These are phyloP conservation scores for Teleiodes luculella DNA, from an alignment of 2,888 invertebrate species.

Conservation along the genomic window DNA sequence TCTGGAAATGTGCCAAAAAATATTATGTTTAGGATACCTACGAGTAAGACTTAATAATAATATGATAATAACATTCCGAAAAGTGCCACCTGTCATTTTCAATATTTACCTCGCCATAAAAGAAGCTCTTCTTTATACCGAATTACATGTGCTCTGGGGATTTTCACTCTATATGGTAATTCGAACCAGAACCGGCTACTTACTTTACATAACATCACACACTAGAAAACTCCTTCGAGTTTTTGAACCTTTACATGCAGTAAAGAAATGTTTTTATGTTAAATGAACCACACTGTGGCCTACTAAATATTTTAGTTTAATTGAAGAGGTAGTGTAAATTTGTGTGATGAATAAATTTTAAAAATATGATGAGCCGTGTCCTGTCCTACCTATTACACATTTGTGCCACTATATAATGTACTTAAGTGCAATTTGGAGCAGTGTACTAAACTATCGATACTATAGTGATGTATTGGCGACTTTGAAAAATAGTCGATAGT, in stretches of 20 bases:
- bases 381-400: too few species aligned
- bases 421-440: too few species aligned
- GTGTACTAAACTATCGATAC: too few species aligned
- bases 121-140: conserved; percentile 12
- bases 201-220: neutral
- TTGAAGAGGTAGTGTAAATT: neutral
- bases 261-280: neutral
- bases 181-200: neutral
- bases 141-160: conserved; percentile 2
- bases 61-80: too few species aligned
- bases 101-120: conserved; percentile 5
- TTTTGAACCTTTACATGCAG: neutral
- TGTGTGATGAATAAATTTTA: neutral
- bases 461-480: too few species aligned
- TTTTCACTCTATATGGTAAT: conserved; percentile 12
- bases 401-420: too few species aligned
- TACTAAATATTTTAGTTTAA: neutral
- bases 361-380: too few species aligned
- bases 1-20: too few species aligned
- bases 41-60: neutral
- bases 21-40: neutral
- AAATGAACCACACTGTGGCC: neutral
- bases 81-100: conserved; percentile 1
- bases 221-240: neutral
- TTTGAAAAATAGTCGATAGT: too few species aligned